These are phyloP conservation scores for Leptogaster cylindrica DNA, from an alignment of 2,888 invertebrate species.

Conservation along the genomic window DNA sequence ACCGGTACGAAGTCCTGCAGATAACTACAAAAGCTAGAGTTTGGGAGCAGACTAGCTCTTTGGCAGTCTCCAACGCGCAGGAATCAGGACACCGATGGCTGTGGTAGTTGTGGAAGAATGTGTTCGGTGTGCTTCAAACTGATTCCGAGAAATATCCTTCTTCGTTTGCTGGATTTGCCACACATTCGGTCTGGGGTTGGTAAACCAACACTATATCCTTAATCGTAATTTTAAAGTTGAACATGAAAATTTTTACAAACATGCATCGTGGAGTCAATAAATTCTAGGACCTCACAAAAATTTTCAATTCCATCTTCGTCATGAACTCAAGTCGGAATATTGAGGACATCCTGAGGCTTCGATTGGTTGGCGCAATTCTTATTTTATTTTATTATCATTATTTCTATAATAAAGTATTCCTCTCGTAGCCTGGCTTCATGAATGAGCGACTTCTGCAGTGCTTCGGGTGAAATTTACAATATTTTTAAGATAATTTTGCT, in stretches of 20 bases:
- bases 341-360: no score
- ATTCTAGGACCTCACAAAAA: no score
- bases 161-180: neutral
- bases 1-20: slow-evolving; percentile 32
- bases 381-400: no score
- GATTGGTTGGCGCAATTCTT: no score
- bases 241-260: neutral
- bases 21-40: slow-evolving; percentile 25
- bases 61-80: slow-evolving; percentile 23
- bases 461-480: slow-evolving; percentile 21
- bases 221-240: neutral
- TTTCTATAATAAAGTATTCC: no score
- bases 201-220: neutral
- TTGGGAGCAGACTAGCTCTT: neutral
- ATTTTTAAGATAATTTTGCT: slow-evolving; percentile 24
- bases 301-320: neutral
- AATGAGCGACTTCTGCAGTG: no score
- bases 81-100: slow-evolving; percentile 10
- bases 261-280: neutral
- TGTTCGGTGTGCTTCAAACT: neutral
- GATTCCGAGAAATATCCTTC: neutral
- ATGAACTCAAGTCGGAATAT: no score
- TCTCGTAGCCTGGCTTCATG: no score
- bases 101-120: neutral
- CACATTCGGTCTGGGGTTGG: neutral